Base-by-base conservation (phyloP, 2,888 invertebrate genomes). In the Sinentomon sp. region DNA sequence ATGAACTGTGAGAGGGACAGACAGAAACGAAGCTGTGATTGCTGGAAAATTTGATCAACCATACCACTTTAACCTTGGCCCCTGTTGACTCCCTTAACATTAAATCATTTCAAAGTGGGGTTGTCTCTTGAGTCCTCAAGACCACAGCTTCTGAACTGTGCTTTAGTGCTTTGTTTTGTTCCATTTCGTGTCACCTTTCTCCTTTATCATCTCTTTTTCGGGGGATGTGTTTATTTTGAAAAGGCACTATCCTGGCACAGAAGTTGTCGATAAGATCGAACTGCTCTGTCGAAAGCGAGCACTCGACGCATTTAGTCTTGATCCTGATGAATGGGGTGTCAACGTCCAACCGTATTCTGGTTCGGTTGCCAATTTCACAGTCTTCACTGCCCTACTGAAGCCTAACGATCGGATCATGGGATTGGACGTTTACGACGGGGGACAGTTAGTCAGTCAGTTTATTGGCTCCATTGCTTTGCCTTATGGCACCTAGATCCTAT, bases 361-460 rank as follows among this genome's bases (percentile, higher is more conserved):
- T 6, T 59, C 60, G 3, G 64, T 63, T 3, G 64, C 64, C 16
- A 65, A 65, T 47, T 61, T 65, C 48, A 63, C 62, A 24, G 62
- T 61, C 14, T 64, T 62, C 48, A 62, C 63, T 4, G 61, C 50
- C n/a, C 31, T 54, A 6, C 45, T 54, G 12, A 57, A 59, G 22
- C 62, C 63, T 5, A 60, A 62, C 46, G 63, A 61, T 23, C 50
- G 64, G 18, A 59, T 64, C 37, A 65, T 64, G 64, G 64, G 61
- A 9, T 50, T 64, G 26, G 60, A 64, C 45, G 46, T 65, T 30
- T 61, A 63, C 14, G 62, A 64, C 46, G 64, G 64, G 21, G 64
- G 64, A 28, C 64, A 63, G 47, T 48, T 35, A 45, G 46, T 53
- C n/a, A n/a, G n/a, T n/a, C n/a, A n/a, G n/a, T n/a, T n/a, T n/a